Conservation (phyloP, 1,140 invertebrate species). For the Danaus plexippus region DNA sequence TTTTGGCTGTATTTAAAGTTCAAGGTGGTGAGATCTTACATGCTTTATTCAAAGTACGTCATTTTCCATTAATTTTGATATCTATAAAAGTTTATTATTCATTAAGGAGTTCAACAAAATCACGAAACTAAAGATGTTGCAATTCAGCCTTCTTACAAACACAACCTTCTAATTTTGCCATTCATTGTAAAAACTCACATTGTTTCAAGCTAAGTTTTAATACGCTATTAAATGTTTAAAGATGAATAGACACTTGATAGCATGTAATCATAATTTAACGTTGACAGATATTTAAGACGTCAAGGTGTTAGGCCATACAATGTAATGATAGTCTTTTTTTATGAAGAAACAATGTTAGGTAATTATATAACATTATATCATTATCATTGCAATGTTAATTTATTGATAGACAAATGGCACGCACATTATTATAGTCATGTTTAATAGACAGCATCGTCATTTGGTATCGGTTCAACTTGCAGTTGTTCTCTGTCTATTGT, state of each 20-base stretch:
- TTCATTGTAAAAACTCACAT: constrained; percentile 19
- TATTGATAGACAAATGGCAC: not conserved
- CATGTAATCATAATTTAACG: too few relatives aligned
- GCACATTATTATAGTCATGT: constrained; percentile 1
- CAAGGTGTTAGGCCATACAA: too few relatives aligned
- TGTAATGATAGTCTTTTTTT: too few relatives aligned
- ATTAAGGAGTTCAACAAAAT: constrained; percentile 33
- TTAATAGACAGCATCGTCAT: not conserved
- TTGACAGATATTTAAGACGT: too few relatives aligned
- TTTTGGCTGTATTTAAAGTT: too few relatives aligned
- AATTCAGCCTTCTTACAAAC: constrained; percentile 42
- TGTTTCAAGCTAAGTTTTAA: too few relatives aligned
- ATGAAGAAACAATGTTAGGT: too few relatives aligned
- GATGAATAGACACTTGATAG: too few relatives aligned
- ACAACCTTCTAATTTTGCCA: constrained; percentile 40
- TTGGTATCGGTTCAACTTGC: not conserved
- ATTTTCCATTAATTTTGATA: constrained; percentile 6
- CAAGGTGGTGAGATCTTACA: not conserved
- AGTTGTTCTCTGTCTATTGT: constrained; percentile 19
- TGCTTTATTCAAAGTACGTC: not conserved
- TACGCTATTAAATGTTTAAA: too few relatives aligned
- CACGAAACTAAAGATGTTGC: constrained; percentile 35
- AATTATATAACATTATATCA: too few relatives aligned
- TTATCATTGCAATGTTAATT: too few relatives aligned
- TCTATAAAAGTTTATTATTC: constrained; percentile 16